These are phyloP conservation scores for Cataglyphis livida DNA, from an alignment of 2,888 invertebrate genomes.

Conservation along the genomic window DNA sequence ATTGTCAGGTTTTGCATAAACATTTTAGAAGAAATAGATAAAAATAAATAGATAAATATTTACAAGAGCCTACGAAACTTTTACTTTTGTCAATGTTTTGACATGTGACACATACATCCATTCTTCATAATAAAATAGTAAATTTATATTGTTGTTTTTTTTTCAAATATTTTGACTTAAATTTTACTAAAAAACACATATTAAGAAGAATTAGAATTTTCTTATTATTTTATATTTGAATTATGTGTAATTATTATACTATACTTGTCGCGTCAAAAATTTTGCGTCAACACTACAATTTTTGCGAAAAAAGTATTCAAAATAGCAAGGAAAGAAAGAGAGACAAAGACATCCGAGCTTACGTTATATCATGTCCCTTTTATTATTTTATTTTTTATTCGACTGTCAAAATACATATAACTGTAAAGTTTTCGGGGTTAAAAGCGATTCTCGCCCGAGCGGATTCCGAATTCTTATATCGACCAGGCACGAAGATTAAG, in stretches of 20 bases:
- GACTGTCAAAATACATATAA: background rate
- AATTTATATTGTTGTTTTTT: too few species aligned
- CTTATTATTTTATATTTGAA: background rate
- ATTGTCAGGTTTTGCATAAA: too few species aligned
- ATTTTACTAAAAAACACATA: background rate
- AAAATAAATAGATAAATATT: too few species aligned
- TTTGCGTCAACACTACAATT: background rate
- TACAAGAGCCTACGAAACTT: too few species aligned
- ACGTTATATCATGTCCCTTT: background rate
- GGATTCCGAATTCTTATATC: conserved; percentile 4
- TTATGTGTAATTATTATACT: background rate
- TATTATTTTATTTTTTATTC: background rate
- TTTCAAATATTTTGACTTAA: too few species aligned
- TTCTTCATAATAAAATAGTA: too few species aligned
- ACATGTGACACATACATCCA: too few species aligned
- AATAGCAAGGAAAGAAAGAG: background rate
- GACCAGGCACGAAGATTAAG: background rate
- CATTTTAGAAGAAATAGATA: too few species aligned
- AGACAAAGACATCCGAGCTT: background rate
- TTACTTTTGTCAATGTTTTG: too few species aligned
- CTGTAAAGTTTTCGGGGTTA: background rate
- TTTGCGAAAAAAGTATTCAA: background rate
- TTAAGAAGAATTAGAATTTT: background rate
- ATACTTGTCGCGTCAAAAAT: background rate
- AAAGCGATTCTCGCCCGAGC: background rate